These are phyloP conservation scores for Heterodera carotae DNA, from an alignment of 1,140 invertebrate genomes.

Conservation along the genomic window DNA sequence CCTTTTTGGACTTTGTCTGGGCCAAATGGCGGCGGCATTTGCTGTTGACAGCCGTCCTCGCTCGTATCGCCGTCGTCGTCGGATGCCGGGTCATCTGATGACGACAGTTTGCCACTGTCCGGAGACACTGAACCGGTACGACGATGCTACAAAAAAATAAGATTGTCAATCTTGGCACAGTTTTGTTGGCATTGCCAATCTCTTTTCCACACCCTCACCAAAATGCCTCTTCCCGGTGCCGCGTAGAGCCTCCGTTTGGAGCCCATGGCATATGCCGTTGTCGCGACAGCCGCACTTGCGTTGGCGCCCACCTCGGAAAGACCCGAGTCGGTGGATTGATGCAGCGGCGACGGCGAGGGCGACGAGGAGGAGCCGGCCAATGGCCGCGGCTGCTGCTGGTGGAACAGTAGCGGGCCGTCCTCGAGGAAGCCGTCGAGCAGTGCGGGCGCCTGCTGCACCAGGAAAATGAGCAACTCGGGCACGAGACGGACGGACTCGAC, in stretches of 20 bases:
- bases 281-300: slow-evolving; percentile 11
- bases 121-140: slow-evolving; percentile 19
- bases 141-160: background rate
- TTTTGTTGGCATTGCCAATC: background rate
- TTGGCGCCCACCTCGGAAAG: slow-evolving; percentile 42
- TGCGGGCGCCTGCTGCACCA: slow-evolving; percentile 48
- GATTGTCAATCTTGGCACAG: background rate
- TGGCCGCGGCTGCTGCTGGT: background rate
- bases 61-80: slow-evolving; percentile 14
- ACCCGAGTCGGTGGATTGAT: slow-evolving; percentile 57
- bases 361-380: background rate
- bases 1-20: background rate
- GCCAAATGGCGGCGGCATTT: background rate
- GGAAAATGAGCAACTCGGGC: slow-evolving; percentile 46
- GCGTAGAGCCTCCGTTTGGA: slow-evolving; percentile 13
- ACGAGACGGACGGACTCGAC: slow-evolving; percentile 47
- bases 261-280: slow-evolving; percentile 13
- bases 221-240: background rate
- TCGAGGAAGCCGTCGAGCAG: slow-evolving; percentile 50
- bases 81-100: slow-evolving; percentile 5
- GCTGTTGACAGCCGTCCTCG: background rate
- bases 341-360: slow-evolving; percentile 28
- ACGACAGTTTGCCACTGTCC: slow-evolving; percentile 28
- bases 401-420: slow-evolving; percentile 42
- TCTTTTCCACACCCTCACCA: background rate